phyloP scores from a whole-genome alignment of 2,888 invertebrate genomes.

The Marronus borbonicus region DNA sequence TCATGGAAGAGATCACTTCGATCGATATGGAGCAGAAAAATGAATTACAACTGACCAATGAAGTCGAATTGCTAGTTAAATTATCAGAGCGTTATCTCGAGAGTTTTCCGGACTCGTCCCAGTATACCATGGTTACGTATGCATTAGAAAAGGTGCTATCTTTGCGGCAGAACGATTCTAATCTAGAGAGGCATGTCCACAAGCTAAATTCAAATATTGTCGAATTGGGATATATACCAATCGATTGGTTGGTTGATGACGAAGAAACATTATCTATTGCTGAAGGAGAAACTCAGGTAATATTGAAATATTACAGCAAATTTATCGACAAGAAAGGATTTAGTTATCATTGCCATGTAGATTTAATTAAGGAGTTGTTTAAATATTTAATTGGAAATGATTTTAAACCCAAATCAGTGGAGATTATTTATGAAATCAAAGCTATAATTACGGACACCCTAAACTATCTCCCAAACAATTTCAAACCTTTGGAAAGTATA shows the following conservation, averaged over 20 bases:
- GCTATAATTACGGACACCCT: neutral
- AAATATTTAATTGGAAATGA: constrained; percentile 14
- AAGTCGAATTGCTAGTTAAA: neutral
- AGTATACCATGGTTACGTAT: neutral
- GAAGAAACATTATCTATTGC: neutral
- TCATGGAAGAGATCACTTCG: neutral
- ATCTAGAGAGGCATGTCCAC: neutral
- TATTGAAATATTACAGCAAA: constrained; percentile 2
- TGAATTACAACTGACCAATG: neutral
- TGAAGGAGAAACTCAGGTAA: neutral
- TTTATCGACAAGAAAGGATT: constrained; percentile 9
- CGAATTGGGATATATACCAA: neutral
- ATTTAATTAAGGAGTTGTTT: constrained; percentile 2
- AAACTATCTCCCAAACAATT: neutral
- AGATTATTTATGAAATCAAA: neutral
- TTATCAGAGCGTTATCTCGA: neutral
- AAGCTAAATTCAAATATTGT: neutral
- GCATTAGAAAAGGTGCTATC: neutral
- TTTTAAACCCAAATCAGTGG: neutral
- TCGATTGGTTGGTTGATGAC: neutral
- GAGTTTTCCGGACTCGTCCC: neutral
- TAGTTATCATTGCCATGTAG: neutral
- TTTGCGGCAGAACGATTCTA: neutral
- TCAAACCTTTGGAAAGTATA: neutral
- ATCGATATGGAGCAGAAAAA: neutral